A percentile compares a stretch with the other conserved stretches of the same genome.
Conservation (phyloP, 2,797 vertebrate genomes). For the Limosa lapponica region DNA sequence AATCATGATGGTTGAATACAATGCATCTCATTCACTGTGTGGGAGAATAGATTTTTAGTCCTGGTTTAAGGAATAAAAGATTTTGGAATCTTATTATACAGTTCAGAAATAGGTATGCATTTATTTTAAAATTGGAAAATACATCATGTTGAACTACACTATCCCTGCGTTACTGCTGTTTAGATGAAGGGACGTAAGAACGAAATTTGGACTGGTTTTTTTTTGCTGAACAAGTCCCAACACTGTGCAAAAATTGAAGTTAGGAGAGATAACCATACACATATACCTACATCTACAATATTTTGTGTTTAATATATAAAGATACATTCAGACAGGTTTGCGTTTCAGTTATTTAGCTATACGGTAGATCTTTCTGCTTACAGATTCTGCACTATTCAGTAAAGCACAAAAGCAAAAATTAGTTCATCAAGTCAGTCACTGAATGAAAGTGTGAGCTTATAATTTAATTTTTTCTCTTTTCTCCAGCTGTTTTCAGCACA, state of each 20-base stretch:
- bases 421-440: neutral
- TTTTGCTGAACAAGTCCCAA: neutral
- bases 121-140: neutral
- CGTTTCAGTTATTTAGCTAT: neutral
- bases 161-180: neutral
- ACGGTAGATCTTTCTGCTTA: neutral
- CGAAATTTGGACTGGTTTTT: neutral
- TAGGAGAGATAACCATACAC: neutral
- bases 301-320: neutral
- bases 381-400: neutral
- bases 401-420: slow-evolving; percentile 1
- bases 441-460: neutral
- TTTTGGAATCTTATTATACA: neutral
- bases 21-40: neutral
- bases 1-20: rapidly evolving
- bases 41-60: neutral
- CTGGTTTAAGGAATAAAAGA: neutral
- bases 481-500: neutral
- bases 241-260: neutral
- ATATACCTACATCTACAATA: neutral
- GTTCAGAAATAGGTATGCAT: neutral
- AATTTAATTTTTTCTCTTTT: neutral
- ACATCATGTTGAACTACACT: rapidly evolving
- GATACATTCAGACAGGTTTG: neutral
- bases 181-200: neutral